A percentile compares a stretch with the other conserved stretches of the same genome.
Conservation (phyloP, 1,140 invertebrate species). For the Helicoverpa zea region DNA sequence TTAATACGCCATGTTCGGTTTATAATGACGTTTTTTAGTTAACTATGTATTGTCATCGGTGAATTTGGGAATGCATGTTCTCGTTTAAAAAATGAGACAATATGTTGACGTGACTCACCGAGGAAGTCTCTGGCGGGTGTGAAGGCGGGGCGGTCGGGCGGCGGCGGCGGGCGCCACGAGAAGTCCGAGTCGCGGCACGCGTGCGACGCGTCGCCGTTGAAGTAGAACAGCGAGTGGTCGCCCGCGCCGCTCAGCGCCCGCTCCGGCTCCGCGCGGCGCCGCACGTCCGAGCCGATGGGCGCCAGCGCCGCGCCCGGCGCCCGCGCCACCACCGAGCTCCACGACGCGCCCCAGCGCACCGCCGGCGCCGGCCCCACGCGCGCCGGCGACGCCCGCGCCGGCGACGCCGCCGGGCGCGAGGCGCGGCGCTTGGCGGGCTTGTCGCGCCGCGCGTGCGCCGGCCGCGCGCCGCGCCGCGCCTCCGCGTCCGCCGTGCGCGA, state of each 20-base stretch:
- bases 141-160: slow-evolving; percentile 4
- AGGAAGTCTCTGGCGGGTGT: slow-evolving; percentile 16
- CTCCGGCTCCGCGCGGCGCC: not conserved
- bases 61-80: too few relatives aligned
- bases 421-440: slow-evolving; percentile 49
- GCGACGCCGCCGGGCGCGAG: slow-evolving; percentile 53
- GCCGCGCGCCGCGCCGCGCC: slow-evolving; percentile 30
- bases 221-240: slow-evolving; percentile 42
- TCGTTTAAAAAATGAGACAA: too few relatives aligned
- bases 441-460: slow-evolving; percentile 57
- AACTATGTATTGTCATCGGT: too few relatives aligned
- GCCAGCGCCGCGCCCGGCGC: slow-evolving; percentile 48
- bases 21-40: too few relatives aligned
- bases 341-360: slow-evolving; percentile 66
- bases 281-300: slow-evolving; percentile 59
- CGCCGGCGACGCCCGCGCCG: too few relatives aligned
- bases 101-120: not conserved
- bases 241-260: not conserved
- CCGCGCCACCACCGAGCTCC: slow-evolving; percentile 62
- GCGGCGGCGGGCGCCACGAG: slow-evolving; percentile 22
- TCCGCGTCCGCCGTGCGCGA: slow-evolving; percentile 16
- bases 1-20: too few relatives aligned
- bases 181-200: slow-evolving; percentile 3
- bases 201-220: slow-evolving; percentile 22
- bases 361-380: slow-evolving; percentile 14